A percentile compares a stretch with the other conserved stretches of the same genome.
phyloP scores from a whole-genome alignment of 2,113 vertebrate species.

The Hippocampus comes region DNA sequence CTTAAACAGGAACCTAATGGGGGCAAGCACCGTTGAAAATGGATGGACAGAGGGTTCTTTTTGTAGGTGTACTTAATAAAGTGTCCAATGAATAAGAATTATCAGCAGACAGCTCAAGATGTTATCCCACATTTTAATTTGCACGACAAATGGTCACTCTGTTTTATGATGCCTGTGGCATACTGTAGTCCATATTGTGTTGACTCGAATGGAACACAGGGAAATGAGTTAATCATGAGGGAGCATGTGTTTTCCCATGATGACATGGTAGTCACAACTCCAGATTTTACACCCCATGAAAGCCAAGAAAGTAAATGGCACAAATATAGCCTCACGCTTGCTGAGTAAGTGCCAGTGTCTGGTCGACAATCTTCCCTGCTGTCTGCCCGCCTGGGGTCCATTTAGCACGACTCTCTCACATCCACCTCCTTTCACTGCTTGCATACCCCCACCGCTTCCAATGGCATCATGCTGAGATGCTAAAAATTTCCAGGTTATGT shows the following conservation, averaged over 20 bases:
- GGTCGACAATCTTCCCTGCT: neutral
- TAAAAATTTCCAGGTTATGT: neutral
- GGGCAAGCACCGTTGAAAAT: no score
- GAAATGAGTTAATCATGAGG: neutral
- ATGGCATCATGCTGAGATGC: neutral
- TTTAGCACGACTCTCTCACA: constrained; percentile 20
- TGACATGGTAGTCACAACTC: constrained; percentile 27
- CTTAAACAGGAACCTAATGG: no score
- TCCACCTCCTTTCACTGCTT: constrained; percentile 1
- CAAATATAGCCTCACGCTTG: constrained; percentile 2
- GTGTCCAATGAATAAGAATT: neutral
- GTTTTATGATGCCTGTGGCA: neutral
- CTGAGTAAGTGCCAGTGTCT: constrained; percentile 4
- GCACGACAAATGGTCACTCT: neutral
- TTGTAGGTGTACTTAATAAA: neutral
- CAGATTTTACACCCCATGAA: constrained; percentile 4
- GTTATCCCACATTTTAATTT: neutral
- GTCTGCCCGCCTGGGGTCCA: constrained; percentile 10
- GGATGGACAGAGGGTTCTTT: no score
- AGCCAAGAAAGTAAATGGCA: constrained; percentile 12
- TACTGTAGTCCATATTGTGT: constrained; percentile 10
- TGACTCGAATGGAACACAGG: constrained; percentile 9
- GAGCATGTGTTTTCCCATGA: constrained; percentile 10
- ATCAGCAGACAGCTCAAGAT: neutral
- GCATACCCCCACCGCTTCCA: neutral